Conservation (phyloP, 2,797 vertebrate species). For the Xiphophorus birchmanni region DNA sequence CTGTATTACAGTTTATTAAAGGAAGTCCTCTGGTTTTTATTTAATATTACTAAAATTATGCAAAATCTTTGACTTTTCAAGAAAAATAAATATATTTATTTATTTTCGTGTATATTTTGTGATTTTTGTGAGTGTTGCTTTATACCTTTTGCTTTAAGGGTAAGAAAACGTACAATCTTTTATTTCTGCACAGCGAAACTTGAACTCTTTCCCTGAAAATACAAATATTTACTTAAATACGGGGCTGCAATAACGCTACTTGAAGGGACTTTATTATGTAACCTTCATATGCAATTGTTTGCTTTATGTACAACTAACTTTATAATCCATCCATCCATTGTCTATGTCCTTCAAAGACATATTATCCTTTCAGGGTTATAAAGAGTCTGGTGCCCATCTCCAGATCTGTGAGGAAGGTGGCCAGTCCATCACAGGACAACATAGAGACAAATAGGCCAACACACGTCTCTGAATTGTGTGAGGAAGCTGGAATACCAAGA, state of each 20-base stretch:
- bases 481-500: background rate
- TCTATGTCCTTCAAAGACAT: background rate
- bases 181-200: background rate
- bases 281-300: background rate
- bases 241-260: background rate
- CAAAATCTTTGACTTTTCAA: background rate
- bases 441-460: background rate
- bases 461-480: background rate
- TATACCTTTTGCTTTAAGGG: background rate
- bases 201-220: background rate
- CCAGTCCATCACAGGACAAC: background rate
- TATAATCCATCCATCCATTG: background rate
- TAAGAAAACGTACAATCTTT: background rate
- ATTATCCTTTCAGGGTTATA: background rate
- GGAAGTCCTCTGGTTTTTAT: background rate
- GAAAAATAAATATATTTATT: background rate
- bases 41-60: background rate
- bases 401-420: background rate
- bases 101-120: background rate
- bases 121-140: background rate
- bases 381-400: no score
- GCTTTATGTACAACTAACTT: background rate
- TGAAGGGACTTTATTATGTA: background rate
- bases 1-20: background rate
- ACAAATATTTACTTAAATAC: background rate